Evolutionary conservation across 1,140 invertebrate genomes (phyloP), one percentile per base, ranked within the genome.

Genomic region (Macrotrachela quadricornifera): DNA sequence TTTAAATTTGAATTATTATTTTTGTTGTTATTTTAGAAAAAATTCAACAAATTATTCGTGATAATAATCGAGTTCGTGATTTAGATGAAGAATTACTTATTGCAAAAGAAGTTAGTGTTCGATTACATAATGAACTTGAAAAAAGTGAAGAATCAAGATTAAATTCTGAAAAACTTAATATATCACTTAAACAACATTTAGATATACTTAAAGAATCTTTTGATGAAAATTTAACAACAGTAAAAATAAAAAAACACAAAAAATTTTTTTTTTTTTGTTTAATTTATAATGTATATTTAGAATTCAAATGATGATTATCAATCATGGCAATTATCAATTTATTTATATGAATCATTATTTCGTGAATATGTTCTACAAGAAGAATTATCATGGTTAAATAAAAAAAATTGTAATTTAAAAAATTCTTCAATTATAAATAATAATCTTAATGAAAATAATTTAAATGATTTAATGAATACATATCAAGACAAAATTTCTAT

Each of bases 61-160:
- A 53, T 17, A 16, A 44, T 15, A 46, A 37, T 18, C 45, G 45
- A 45, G 39, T 54, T 43, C 42, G 38, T 10, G 53, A 54, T 54
- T 50, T 55, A 6, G 54, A 55, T 50, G 54, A 55, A 46, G 54
- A 55, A 47, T 41, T 55, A 6, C 17, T 46, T 15, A 42, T 55
- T n/a, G 54, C 54, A 11, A 55, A 55, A 46, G 54, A 55, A 39
- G 54, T 55, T 13, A 45, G 41, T 38, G 46, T 55, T 37, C 54
- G 54, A 10, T 36, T 55, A 11, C 48, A 55, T 50, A 43, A 18
- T 14, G 54, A 55, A 21, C 38, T 55, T 13, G 48, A 50, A 46
- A 48, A 50, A 36, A 39, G 40, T 49, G 46, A 55, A 42, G 36
- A 50, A 46, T 45, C 42, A 44, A 45, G 46, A 40, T 12, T 1